These are phyloP conservation scores for Cerceris rybyensis DNA, from an alignment of 2,888 invertebrate species.

Conservation along the genomic window DNA sequence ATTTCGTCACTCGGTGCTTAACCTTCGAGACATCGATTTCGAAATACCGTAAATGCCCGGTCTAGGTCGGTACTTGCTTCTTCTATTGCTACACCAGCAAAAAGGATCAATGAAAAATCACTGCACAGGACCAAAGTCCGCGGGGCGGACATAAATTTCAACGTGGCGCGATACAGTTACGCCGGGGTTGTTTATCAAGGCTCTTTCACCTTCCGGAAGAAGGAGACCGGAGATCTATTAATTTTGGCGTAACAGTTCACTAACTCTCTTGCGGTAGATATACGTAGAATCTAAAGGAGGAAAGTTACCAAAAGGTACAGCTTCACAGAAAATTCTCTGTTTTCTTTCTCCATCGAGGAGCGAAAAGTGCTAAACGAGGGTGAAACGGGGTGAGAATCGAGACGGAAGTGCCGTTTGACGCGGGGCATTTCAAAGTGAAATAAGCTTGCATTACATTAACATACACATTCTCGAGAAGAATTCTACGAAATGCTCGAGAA, in stretches of 20 bases:
- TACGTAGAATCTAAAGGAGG: slow-evolving; percentile 45
- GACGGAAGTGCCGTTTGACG: slow-evolving; percentile 30
- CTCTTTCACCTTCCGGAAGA: slow-evolving; percentile 66
- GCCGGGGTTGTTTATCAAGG: slow-evolving; percentile 74
- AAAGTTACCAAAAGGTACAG: slow-evolving; percentile 6
- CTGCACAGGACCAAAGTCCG: slow-evolving; percentile 63
- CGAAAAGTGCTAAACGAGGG: not conserved
- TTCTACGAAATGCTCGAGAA: slow-evolving; percentile 8
- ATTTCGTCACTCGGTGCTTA: not conserved
- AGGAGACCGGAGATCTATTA: slow-evolving; percentile 63
- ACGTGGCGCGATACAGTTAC: slow-evolving; percentile 62
- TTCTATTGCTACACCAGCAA: slow-evolving; percentile 49
- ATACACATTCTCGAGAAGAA: slow-evolving; percentile 25
- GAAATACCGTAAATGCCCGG: slow-evolving; percentile 18
- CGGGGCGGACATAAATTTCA: slow-evolving; percentile 74
- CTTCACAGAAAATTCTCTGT: slow-evolving; percentile 3
- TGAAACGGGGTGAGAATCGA: slow-evolving; percentile 15
- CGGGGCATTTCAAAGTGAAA: slow-evolving; percentile 46
- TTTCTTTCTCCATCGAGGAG: slow-evolving; percentile 15
- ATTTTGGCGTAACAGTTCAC: slow-evolving; percentile 65
- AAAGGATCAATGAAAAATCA: slow-evolving; percentile 74
- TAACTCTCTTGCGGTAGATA: slow-evolving; percentile 59
- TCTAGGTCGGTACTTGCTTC: slow-evolving; percentile 20
- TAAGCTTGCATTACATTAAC: slow-evolving; percentile 40
- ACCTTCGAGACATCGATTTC: slow-evolving; percentile 29